Evolutionary conservation across 2,113 vertebrate species (phyloP).

Genomic region (Malaclemys terrapin): DNA sequence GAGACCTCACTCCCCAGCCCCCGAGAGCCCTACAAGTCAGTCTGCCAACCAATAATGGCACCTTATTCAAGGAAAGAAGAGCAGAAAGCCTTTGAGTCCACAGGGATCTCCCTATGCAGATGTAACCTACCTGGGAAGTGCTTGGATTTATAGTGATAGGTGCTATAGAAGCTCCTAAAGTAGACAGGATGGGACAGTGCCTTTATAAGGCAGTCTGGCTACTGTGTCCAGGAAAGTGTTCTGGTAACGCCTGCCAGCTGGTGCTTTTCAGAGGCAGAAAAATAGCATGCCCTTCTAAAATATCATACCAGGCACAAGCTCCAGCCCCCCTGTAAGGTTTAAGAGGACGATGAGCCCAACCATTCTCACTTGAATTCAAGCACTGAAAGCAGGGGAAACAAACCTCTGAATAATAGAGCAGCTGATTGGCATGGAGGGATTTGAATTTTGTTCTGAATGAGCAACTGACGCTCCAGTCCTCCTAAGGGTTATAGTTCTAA

Average conservation of each 20-base stretch:
- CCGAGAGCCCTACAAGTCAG: neutral
- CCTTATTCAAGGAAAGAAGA: too few species aligned
- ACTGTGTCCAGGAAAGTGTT: neutral
- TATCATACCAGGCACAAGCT: neutral
- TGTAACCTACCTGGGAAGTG: neutral
- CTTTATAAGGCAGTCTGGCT: too few species aligned
- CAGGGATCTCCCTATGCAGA: neutral
- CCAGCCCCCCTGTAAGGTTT: neutral
- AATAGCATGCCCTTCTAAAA: neutral
- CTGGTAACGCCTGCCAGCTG: neutral
- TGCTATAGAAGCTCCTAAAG: neutral
- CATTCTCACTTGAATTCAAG: neutral
- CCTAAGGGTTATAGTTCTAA: neutral
- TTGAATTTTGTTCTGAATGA: neutral
- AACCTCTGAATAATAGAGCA: neutral
- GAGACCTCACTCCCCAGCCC: neutral
- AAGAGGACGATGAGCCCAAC: neutral
- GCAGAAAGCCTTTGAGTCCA: neutral
- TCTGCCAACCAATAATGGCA: neutral
- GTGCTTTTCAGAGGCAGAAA: neutral
- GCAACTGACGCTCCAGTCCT: neutral
- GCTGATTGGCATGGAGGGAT: neutral
- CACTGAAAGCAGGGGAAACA: neutral
- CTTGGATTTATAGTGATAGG: neutral
- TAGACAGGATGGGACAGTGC: neutral